Percentiles rank a stretch among this genome's conserved stretches.
These are phyloP conservation scores for Holacanthus passer DNA, from an alignment of 2,113 vertebrate species.

Conservation along the genomic window DNA sequence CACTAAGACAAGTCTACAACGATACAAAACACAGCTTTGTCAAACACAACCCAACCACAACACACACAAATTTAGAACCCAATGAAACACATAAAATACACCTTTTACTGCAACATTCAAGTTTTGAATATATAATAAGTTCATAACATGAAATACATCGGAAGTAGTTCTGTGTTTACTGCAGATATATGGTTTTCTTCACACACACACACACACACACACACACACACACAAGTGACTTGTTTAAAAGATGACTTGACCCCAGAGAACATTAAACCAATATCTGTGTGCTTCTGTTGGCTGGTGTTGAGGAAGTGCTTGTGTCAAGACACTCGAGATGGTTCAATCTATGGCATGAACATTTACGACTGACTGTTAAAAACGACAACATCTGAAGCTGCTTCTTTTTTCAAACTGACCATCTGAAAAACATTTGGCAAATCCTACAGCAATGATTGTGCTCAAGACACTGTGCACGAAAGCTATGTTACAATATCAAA, in stretches of 20 bases:
- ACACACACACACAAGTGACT: not conserved
- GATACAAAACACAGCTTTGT: constrained; percentile 1
- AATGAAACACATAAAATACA: constrained; percentile 15
- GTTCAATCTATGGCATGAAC: not conserved
- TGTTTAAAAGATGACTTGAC: constrained; percentile 4
- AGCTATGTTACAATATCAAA: constrained; percentile 21
- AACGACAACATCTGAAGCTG: constrained; percentile 6
- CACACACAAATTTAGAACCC: constrained; percentile 29
- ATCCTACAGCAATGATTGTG: constrained; percentile 32
- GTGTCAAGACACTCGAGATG: not conserved
- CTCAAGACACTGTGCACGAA: constrained; percentile 13
- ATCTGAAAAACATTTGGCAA: constrained; percentile 34
- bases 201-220: too few species aligned
- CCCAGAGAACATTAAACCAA: constrained; percentile 16
- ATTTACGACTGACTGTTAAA: not conserved
- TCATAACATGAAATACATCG: constrained; percentile 4
- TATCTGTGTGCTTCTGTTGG: constrained; percentile 23
- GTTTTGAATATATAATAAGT: constrained; percentile 15
- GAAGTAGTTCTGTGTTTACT: constrained; percentile 18
- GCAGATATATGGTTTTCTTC: not conserved
- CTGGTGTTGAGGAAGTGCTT: constrained; percentile 21
- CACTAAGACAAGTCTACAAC: constrained; percentile 8
- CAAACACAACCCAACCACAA: not conserved
- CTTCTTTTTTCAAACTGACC: not conserved
- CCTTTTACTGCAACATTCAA: constrained; percentile 31